Percentiles rank a stretch among this genome's conserved stretches.
Conservation (phyloP, 2,888 invertebrate genomes). For the Acanthopleura granulata region DNA sequence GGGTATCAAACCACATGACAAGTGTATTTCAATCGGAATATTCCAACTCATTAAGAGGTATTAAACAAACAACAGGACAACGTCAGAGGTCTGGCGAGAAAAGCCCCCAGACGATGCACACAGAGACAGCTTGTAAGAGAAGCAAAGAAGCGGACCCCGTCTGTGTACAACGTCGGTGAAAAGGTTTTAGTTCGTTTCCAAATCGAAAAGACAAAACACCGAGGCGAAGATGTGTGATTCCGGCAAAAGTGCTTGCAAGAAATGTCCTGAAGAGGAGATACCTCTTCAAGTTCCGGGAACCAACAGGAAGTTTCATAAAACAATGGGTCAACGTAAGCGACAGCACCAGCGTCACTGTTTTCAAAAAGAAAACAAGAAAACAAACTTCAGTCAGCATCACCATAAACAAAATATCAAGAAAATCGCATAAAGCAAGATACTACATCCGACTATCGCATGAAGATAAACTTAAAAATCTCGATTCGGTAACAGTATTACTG, state of each 20-base stretch:
- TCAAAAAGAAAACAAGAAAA: too few species aligned
- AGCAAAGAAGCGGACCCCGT: not conserved
- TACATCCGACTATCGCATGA: too few species aligned
- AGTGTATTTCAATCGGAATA: not conserved
- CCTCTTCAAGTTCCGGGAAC: not conserved
- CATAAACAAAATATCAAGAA: too few species aligned
- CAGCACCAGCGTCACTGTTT: not conserved
- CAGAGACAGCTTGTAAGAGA: not conserved
- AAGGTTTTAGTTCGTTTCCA: not conserved
- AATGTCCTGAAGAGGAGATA: not conserved
- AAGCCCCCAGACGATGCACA: not conserved
- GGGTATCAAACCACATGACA: not conserved
- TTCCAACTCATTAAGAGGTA: too few species aligned
- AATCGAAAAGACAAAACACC: not conserved
- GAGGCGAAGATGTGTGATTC: not conserved
- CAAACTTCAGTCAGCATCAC: too few species aligned
- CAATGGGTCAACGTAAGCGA: not conserved
- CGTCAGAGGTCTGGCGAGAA: not conserved
- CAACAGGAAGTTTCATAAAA: not conserved
- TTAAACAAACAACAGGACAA: too few species aligned
- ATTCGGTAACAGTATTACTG: too few species aligned
- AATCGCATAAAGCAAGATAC: too few species aligned
- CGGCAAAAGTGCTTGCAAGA: not conserved
- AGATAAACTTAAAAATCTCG: not conserved
- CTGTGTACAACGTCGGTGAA: not conserved